Evolutionary conservation across 2,113 vertebrate species (phyloP).

Genomic region (Condylura cristata): DNA sequence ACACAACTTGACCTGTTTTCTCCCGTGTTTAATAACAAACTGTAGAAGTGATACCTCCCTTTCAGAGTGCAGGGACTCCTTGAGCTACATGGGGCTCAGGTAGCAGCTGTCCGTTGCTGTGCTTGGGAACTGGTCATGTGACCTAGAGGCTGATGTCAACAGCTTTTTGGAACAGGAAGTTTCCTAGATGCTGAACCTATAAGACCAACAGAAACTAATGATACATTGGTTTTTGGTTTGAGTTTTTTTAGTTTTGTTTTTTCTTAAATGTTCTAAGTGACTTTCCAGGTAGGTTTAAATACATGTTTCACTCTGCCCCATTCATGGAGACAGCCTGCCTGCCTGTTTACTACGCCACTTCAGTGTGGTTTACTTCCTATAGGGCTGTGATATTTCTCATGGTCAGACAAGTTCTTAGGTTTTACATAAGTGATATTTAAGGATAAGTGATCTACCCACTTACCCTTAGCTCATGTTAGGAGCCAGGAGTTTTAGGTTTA

Average conservation of each 20-base stretch:
- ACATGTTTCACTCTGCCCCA: background rate
- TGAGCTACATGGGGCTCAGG: background rate
- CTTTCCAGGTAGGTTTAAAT: background rate
- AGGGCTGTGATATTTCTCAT: background rate
- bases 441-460: too few relatives aligned
- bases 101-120: background rate
- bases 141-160: background rate
- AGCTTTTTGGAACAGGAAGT: background rate
- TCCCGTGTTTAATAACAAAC: background rate
- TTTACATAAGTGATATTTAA: background rate
- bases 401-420: background rate
- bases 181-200: background rate
- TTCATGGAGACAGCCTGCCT: background rate
- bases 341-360: background rate
- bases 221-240: background rate
- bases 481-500: background rate
- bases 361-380: accelerated
- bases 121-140: background rate
- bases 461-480: background rate
- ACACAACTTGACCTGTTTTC: background rate
- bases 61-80: background rate
- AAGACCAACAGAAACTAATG: background rate
- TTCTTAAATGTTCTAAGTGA: background rate
- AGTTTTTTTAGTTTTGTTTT: background rate
- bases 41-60: background rate